Conservation (phyloP, 1,140 invertebrate genomes). For the Neotoxoptera formosana region DNA sequence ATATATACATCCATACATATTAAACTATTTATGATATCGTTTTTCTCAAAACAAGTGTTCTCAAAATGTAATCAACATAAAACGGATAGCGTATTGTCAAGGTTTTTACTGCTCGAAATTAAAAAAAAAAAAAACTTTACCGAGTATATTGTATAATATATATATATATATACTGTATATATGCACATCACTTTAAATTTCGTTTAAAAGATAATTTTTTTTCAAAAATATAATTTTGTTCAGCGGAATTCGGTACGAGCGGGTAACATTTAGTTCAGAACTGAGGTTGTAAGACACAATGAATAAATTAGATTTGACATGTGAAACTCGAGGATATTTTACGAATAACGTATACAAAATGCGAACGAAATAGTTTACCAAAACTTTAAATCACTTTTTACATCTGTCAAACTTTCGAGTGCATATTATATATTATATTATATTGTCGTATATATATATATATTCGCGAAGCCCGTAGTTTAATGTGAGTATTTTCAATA, state of each 20-base stretch:
- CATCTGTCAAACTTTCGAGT: background rate
- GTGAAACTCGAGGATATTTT: background rate
- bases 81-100: background rate
- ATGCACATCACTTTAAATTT: background rate
- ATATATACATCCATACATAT: no score
- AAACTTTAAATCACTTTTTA: constrained; percentile 22
- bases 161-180: background rate
- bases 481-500: background rate
- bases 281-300: constrained; percentile 13
- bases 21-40: background rate
- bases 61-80: background rate
- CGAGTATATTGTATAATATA: background rate
- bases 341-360: background rate
- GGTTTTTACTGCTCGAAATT: background rate
- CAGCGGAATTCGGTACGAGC: background rate
- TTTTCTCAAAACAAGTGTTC: background rate
- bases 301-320: constrained; percentile 34
- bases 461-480: background rate
- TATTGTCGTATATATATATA: no score
- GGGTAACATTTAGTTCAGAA: constrained; percentile 1
- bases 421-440: background rate
- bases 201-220: constrained; percentile 3
- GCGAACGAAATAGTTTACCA: constrained; percentile 21
- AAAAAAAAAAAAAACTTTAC: background rate
- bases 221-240: background rate